Evolutionary conservation across 2,888 invertebrate genomes (phyloP), one percentile per base, ranked within the genome.

Genomic region (Cephus spinipes): DNA sequence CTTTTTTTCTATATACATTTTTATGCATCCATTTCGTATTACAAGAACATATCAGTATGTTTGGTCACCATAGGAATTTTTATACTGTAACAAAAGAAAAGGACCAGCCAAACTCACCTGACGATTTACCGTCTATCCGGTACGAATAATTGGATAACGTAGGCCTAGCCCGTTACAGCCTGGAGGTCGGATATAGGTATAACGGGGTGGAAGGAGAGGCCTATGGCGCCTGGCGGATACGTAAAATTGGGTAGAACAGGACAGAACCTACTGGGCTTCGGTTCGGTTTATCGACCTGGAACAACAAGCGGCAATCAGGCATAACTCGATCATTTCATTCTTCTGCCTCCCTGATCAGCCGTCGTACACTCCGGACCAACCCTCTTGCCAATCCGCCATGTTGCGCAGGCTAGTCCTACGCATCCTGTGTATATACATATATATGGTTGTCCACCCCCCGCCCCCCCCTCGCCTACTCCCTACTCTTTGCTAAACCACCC

Each of bases 281-380:
- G 86, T 89, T 87, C 88, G 88, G 85, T 89, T 89, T 89, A 89
- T 89, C 88, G 89, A 87, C 87, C 89, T 89, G 89, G 89, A 89
- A 89, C 89, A 89, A 89, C 89, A 89, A 89, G 89, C 89, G 88
- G 89, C 89, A 89, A 89, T 89, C 89, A 89, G 86, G 87, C 89
- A 89, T 89, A 89, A 89, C 89, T 89, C 89, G 89, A 89, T 89
- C 89, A 89, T 89, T 88, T 89, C 87, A 88, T 89, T 89, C 89
- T 89, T 89, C 87, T 85, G 83, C 84, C 84, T 84, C 84, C 82
- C 82, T 84, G 84, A 85, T 85, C 85, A 85, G 78, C 88, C 85
- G 81, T 84, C 82, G n/a, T 69, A 12, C 32, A 69, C 32, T 69
- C 69, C 11, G 12, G 30, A 31, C 69, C 32, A 30, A 12, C 69